A percentile compares a stretch with the other conserved stretches of the same genome.
Evolutionary conservation across 2,888 invertebrate species (phyloP).

Genomic region (Lordiphosa andalusiaca): DNA sequence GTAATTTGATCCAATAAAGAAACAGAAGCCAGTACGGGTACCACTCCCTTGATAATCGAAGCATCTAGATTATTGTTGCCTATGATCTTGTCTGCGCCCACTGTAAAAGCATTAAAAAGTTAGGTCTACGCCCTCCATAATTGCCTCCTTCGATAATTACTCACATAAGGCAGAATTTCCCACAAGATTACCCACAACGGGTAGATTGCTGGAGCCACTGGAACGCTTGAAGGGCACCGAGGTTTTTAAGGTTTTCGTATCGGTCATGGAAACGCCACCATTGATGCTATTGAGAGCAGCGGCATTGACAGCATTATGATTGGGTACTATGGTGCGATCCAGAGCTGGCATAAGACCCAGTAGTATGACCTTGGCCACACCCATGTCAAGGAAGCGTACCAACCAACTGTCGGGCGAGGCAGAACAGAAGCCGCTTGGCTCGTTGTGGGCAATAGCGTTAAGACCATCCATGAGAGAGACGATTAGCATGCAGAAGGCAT

Average conservation of each 20-base stretch:
- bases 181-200: neutral
- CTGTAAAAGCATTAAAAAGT: too few species aligned
- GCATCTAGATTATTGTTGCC: too few species aligned
- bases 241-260: neutral
- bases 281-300: constrained; percentile 24
- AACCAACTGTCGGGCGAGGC: constrained; percentile 50
- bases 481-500: constrained; percentile 55
- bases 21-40: too few species aligned
- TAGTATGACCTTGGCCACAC: constrained; percentile 46
- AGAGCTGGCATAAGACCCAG: constrained; percentile 54
- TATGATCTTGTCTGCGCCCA: too few species aligned
- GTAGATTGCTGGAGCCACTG: constrained; percentile 7
- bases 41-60: too few species aligned
- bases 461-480: constrained; percentile 50
- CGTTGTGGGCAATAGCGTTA: constrained; percentile 43
- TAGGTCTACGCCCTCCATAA: too few species aligned
- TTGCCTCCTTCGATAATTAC: too few species aligned
- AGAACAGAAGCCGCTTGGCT: constrained; percentile 51
- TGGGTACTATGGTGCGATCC: constrained; percentile 22
- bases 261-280: constrained; percentile 1
- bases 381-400: constrained; percentile 57
- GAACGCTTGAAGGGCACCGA: constrained; percentile 36
- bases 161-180: neutral
- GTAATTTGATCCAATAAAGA: too few species aligned
- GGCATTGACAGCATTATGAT: constrained; percentile 9